These are phyloP conservation scores for Oncorhynchus nerka DNA, from an alignment of 2,113 vertebrate genomes.

Conservation along the genomic window DNA sequence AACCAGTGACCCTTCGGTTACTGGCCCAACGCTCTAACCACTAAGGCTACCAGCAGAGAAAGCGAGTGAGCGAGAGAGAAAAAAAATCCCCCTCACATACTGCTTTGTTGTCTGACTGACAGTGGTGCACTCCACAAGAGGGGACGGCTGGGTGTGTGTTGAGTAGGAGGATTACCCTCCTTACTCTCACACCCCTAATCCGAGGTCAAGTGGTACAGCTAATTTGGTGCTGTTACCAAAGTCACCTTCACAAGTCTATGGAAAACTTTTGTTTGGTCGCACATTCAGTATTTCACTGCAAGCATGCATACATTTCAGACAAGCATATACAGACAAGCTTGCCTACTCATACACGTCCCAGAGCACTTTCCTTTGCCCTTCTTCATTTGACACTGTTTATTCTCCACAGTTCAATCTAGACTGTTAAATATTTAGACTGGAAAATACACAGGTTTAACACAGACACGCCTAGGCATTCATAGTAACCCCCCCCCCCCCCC, in stretches of 20 bases:
- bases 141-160: conserved; percentile 37
- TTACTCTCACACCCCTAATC: conserved; percentile 34
- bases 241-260: conserved; percentile 16
- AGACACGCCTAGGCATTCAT: background rate
- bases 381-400: conserved; percentile 1
- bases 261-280: background rate
- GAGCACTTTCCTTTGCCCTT: too few relatives aligned
- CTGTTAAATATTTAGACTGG: background rate
- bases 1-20: too few relatives aligned
- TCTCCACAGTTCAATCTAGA: background rate
- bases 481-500: background rate
- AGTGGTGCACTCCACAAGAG: conserved; percentile 41
- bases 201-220: conserved; percentile 47
- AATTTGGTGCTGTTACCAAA: conserved; percentile 36
- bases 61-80: background rate
- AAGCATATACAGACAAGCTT: background rate
- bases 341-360: background rate
- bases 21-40: too few relatives aligned
- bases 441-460: background rate
- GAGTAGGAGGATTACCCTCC: conserved; percentile 33
- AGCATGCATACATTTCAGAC: background rate
- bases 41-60: background rate
- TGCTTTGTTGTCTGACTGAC: conserved; percentile 42
- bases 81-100: conserved; percentile 33
- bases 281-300: background rate